Evolutionary conservation across 2,113 vertebrate species (phyloP), one percentile per base, ranked within the genome.

Genomic region (Danionella cerebrum): DNA sequence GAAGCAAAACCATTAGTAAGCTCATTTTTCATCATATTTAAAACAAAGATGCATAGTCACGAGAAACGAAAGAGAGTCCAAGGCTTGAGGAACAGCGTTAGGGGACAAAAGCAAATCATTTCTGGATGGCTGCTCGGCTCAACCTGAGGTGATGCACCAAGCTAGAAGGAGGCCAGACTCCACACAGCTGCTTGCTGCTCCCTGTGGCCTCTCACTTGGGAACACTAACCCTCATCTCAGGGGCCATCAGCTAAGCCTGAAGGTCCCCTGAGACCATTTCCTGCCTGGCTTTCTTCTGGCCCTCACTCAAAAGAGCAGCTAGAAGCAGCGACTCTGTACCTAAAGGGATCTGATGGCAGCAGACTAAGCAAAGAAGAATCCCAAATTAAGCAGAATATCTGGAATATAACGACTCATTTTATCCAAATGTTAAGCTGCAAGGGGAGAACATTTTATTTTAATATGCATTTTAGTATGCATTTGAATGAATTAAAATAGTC

Each of bases 131-230:
- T 70, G 70, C 55, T 50, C 57, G 68, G 63, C 52, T 36, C 53
- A 65, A 73, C 76, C 64, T 47, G 58, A 44, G 66, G 60, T 69
- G 71, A 25, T 66, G 66, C 65, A 73, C 60, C 75, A 76, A 44
- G 60, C 60, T 35, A 64, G 60, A 64, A 35, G 60, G 60, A 65
- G 52, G 64, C 36, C 16, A 33, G 62, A 50, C 66, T 60, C 14
- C 48, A 73, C 36, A 70, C 72, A 74, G 62, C 70, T 70, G 67
- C 71, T 71, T 65, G 33, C 55, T 42, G 11, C 41, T 22, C 59
- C 25, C 63, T 14, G 24, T 48, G 25, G 11, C 39, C 48, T 50
- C 42, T 69, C 21, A 5, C 47, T 62, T 7, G 62, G 63, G 73
- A 75, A 70, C 47, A 74, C 42, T 65, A 70, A 70, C 62, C 67